Evolutionary conservation across 2,888 invertebrate genomes (phyloP).

Genomic region (Tetanocera ferruginea): DNA sequence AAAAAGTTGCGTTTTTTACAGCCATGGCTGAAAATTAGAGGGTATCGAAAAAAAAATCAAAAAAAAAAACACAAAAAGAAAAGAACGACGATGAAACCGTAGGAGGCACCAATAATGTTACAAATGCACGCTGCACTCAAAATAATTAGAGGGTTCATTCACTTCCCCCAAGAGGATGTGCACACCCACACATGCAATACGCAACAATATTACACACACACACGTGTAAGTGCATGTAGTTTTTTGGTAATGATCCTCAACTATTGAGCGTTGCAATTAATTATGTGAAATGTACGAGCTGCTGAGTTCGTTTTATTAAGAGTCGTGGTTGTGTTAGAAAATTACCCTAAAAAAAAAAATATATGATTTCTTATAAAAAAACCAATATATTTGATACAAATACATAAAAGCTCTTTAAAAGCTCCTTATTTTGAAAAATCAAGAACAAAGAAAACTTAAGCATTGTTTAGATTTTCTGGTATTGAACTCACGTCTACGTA

Average conservation of each 20-base stretch:
- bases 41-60: background rate
- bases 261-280: background rate
- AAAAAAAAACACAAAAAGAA: background rate
- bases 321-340: too few relatives aligned
- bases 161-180: background rate
- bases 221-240: background rate
- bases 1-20: slow-evolving; percentile 19
- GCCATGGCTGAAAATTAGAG: slow-evolving; percentile 10
- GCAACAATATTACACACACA: background rate
- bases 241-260: slow-evolving; percentile 7
- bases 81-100: background rate
- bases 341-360: too few relatives aligned
- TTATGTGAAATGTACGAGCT: background rate
- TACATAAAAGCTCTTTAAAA: too few relatives aligned
- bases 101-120: background rate
- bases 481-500: too few relatives aligned
- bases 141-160: slow-evolving; percentile 26
- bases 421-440: too few relatives aligned
- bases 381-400: too few relatives aligned
- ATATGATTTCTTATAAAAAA: too few relatives aligned
- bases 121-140: background rate
- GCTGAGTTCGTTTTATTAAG: too few relatives aligned
- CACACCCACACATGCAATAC: background rate
- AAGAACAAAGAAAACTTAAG: too few relatives aligned
- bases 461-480: too few relatives aligned